Percentiles rank a stretch among this genome's conserved stretches.
phyloP scores from a whole-genome alignment of 2,113 vertebrate species.

The Galeopterus variegatus region DNA sequence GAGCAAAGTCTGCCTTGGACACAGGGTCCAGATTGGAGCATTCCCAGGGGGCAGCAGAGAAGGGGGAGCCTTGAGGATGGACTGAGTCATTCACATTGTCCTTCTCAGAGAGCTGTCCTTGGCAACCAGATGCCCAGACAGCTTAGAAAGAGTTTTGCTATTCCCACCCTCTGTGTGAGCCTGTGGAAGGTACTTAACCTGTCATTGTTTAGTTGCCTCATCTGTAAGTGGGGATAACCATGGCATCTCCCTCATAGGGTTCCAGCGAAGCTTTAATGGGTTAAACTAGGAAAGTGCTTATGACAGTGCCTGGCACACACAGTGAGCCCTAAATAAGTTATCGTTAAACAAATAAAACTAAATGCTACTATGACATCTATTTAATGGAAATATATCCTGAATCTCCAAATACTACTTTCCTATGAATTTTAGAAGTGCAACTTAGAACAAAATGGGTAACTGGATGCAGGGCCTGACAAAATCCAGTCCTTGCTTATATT shows the following conservation, averaged over 20 bases:
- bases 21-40: not conserved
- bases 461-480: not conserved
- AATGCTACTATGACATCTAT: not conserved
- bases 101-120: not conserved
- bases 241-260: not conserved
- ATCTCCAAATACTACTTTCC: not conserved
- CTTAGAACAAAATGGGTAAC: constrained; percentile 1
- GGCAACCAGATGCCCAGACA: not conserved
- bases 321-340: not conserved
- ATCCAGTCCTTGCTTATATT: not conserved
- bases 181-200: constrained; percentile 40
- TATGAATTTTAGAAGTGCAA: not conserved
- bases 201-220: constrained; percentile 3
- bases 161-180: not conserved
- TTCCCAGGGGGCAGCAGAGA: not conserved
- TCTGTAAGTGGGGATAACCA: not conserved
- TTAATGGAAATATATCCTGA: not conserved
- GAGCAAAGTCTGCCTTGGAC: not conserved
- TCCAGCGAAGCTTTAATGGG: not conserved
- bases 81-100: not conserved
- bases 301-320: not conserved
- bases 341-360: constrained; percentile 2
- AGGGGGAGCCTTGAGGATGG: not conserved
- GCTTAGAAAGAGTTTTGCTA: not conserved
- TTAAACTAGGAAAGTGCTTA: not conserved